Base-by-base conservation (phyloP, 2,888 invertebrate genomes). In the Synanthedon tipuliformis region DNA sequence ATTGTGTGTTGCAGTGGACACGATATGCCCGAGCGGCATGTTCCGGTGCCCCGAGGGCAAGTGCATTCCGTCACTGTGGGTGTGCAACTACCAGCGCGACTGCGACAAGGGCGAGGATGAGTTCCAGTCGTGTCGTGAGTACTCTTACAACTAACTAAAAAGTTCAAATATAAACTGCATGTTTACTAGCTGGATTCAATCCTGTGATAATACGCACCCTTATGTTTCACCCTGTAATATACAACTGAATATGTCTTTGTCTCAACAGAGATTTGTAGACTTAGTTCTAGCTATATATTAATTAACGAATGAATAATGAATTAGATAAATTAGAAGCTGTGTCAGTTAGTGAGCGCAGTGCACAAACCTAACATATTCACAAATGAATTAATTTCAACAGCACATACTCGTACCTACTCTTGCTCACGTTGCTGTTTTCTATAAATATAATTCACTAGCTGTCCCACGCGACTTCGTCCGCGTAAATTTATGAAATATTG, bases 51-150 rank as follows among this genome's bases (percentile, higher is more conserved):
- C 92, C 55, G 94, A 95, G 78, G 95, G 95, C 72, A 94, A 92
- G 82, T 96, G 96, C 87, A 96, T 96, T 73, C 93, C 95, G 48
- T 89, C 91, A 63, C 87, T 93, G 62, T 92, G 92, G 92, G 95
- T 96, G 64, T 98, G 97, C 89, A 96, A 98, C 89, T 96, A 96
- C 83, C 95, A 96, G 76, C 92, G 93, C 75, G 97, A 97, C 89
- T 97, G 97, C 84, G 95, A 95, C 61, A 95, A 93, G 73, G 96
- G 94, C 51, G 95, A 95, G 82, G 95, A 97, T 76, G 96, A 97
- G 80, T 92, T 94, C 78, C 95, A 95, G 76, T 90, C 93, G 55
- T 97, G 96, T 81, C 93, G 96, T 96, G 89, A 95, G 95, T 94
- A 84, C 45, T 40, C 4, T 45, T 34, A 34, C 34, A 34, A 34